Evolutionary conservation across 2,113 vertebrate species (phyloP).

Genomic region (Cinclus cinclus): DNA sequence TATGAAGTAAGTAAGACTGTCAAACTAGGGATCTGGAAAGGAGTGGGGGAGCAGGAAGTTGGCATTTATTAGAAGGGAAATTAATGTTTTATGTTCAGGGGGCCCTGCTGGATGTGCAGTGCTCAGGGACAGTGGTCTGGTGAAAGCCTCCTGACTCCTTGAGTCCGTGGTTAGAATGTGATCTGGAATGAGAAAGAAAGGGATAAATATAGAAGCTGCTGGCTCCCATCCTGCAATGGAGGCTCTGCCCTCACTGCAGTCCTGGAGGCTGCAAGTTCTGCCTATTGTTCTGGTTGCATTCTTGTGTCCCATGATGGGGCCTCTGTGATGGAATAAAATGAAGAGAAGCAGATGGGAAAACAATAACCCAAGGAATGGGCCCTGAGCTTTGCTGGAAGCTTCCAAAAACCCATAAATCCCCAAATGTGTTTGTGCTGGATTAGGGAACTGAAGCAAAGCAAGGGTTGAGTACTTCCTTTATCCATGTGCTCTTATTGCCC

Average conservation of each 20-base stretch:
- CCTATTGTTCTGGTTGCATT: conserved; percentile 65
- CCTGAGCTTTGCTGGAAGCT: conserved; percentile 47
- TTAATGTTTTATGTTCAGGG: neutral
- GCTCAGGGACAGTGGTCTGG: neutral
- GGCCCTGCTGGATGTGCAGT: neutral
- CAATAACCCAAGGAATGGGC: conserved; percentile 47
- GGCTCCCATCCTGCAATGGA: neutral
- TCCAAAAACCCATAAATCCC: conserved; percentile 56
- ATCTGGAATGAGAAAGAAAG: conserved; percentile 43
- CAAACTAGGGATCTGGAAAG: conserved; percentile 9
- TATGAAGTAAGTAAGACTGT: neutral
- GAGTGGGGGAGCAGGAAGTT: conserved; percentile 11
- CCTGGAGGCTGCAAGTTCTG: conserved; percentile 59
- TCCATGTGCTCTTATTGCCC: neutral
- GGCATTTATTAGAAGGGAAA: conserved; percentile 48
- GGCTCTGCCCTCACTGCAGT: conserved; percentile 20
- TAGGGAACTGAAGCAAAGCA: conserved; percentile 34
- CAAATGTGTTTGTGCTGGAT: conserved; percentile 50
- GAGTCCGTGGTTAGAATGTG: neutral
- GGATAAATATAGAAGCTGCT: conserved; percentile 55
- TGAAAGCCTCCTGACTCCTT: conserved; percentile 14
- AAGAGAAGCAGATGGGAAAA: conserved; percentile 68
- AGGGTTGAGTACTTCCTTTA: neutral
- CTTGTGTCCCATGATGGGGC: conserved; percentile 47
- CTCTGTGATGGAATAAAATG: conserved; percentile 54